phyloP scores from a whole-genome alignment of 2,797 vertebrate genomes.

The Platalea minor region DNA sequence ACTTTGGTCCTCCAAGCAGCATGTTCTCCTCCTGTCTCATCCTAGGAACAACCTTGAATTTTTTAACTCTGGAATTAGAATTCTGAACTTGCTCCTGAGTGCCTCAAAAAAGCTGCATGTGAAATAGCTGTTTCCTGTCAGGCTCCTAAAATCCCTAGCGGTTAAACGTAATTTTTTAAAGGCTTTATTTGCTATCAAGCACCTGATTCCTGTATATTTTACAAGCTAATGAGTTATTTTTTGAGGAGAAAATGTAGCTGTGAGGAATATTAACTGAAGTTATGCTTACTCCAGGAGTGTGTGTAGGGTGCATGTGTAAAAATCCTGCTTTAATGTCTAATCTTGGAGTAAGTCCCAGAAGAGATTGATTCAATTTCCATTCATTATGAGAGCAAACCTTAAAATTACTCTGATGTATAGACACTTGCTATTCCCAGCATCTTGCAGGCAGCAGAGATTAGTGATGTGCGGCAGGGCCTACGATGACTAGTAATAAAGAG shows the following conservation, averaged over 20 bases:
- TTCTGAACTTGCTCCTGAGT: conserved; percentile 1
- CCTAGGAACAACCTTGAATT: not conserved
- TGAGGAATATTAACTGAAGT: conserved; percentile 30
- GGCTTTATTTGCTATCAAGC: conserved; percentile 43
- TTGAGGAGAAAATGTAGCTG: conserved; percentile 17
- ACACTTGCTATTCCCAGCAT: not conserved
- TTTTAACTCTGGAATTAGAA: conserved; percentile 14
- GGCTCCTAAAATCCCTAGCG: not conserved
- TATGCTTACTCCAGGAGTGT: not conserved
- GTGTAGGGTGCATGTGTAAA: not conserved
- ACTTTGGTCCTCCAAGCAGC: not conserved
- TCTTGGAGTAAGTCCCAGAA: conserved; percentile 49
- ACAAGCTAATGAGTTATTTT: conserved; percentile 27
- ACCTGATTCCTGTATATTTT: conserved; percentile 41
- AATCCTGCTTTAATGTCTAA: conserved; percentile 4
- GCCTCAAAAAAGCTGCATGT: not conserved
- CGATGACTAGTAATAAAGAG: not conserved
- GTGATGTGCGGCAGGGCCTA: not conserved
- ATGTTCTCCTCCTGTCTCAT: not conserved
- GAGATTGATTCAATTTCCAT: conserved; percentile 55
- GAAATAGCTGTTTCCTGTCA: conserved; percentile 1
- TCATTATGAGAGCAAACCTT: conserved; percentile 38
- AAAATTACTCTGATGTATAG: not conserved
- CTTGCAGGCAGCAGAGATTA: not conserved
- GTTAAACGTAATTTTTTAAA: conserved; percentile 23